Evolutionary conservation across 2,113 vertebrate genomes (phyloP), one percentile per base, ranked within the genome.

Genomic region (Tricholaema leucomelas): DNA sequence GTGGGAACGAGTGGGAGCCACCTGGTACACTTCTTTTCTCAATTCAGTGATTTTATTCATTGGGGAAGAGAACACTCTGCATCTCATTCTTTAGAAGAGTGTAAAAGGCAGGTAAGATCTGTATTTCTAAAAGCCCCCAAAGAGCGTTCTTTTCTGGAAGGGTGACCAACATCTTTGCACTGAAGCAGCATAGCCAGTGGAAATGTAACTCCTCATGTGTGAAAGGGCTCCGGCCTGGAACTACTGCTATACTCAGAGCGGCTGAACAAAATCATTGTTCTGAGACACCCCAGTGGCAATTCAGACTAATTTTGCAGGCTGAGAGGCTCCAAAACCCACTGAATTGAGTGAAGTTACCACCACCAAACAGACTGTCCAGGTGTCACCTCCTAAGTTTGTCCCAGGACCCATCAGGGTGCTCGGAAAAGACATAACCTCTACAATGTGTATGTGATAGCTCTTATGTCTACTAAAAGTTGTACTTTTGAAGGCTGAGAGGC

Each of bases 11-110:
- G 85, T 55, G 61, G 33, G 70, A 81, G 33, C 92, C 92, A 92
- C 91, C 86, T 93, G 94, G 70, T 85, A 85, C 81, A 85, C 67
- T 82, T 91, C 30, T 36, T 79, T 90, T 84, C 79, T 91, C 84
- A 90, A 78, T 85, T 91, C 83, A 81, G 33, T 92, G 69, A 85
- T 94, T 95, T 93, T 91, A 93, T 96, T 93, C 92, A 92, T 12
- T 70, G 81, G 88, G 87, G 89, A 93, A 95, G 92, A 94, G 83
- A 90, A 86, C 1, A 0, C 70, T 95, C 92, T 89, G 69, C 88
- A 88, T 88, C 79, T 90, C 8, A 2, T 85, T 94, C 87, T 95
- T 94, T 92, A 89, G 85, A 94, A 74, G 18, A 66, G 33, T 48
- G 61, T 90, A 92, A 92, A 96, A 92, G 52, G 64, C 84, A 92